Percentiles rank a stretch among this genome's conserved stretches.
phyloP scores from a whole-genome alignment of 1,140 invertebrate species.

The Aradophagus sp. region DNA sequence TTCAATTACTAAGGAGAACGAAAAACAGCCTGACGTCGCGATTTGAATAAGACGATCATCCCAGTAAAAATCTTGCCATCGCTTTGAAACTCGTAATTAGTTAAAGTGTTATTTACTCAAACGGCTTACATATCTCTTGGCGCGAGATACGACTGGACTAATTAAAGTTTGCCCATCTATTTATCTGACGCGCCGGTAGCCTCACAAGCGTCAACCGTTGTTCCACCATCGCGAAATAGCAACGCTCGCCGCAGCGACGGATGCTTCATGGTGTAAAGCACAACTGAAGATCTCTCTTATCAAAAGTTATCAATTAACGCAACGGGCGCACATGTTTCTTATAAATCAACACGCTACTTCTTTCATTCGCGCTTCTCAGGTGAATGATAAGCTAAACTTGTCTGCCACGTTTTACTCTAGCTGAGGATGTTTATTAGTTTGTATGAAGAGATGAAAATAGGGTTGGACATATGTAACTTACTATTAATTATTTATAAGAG shows the following conservation, averaged over 20 bases:
- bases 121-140: constrained; percentile 44
- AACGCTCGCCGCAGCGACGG: constrained; percentile 17
- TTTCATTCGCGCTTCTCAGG: too few relatives aligned
- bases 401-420: too few relatives aligned
- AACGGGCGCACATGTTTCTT: too few relatives aligned
- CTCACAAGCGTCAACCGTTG: constrained; percentile 49
- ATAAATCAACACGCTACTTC: too few relatives aligned
- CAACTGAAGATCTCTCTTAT: constrained; percentile 5
- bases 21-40: too few relatives aligned
- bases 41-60: background rate
- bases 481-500: constrained; percentile 31
- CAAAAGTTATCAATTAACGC: constrained; percentile 21
- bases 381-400: too few relatives aligned
- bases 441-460: constrained; percentile 8
- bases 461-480: constrained; percentile 10
- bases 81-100: constrained; percentile 43
- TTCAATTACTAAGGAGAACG: too few relatives aligned
- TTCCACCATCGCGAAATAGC: constrained; percentile 38
- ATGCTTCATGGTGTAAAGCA: constrained; percentile 8
- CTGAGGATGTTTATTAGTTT: background rate
- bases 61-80: constrained; percentile 28
- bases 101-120: constrained; percentile 40
- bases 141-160: constrained; percentile 42
- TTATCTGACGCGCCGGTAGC: constrained; percentile 28
- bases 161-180: constrained; percentile 53